Percentiles rank a stretch among this genome's conserved stretches.
Evolutionary conservation across 2,888 invertebrate genomes (phyloP).

Genomic region (Epinotia brunnichana): DNA sequence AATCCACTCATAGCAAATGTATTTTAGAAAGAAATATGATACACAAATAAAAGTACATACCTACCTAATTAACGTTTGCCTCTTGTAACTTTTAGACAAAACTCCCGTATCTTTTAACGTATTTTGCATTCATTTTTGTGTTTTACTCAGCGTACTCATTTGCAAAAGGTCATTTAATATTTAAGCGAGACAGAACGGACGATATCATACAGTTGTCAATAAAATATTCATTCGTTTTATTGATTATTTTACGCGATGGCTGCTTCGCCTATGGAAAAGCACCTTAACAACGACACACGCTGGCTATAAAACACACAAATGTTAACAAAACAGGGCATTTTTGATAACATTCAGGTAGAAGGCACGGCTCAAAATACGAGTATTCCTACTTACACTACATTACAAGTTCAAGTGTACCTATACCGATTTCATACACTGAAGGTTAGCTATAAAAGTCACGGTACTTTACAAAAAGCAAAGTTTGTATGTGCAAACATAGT

Average conservation of each 20-base stretch:
- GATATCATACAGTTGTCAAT: background rate
- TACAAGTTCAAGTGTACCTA: conserved; percentile 35
- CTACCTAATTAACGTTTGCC: conserved; percentile 17
- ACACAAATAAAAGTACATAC: conserved; percentile 8
- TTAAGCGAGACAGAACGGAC: background rate
- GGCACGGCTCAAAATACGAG: conserved; percentile 60
- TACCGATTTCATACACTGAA: conserved; percentile 17
- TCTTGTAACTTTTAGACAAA: conserved; percentile 11
- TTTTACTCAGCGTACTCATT: background rate
- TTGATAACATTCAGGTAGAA: conserved; percentile 55
- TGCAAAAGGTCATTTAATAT: background rate
- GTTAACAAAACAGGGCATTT: conserved; percentile 11
- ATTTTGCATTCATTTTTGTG: conserved; percentile 11
- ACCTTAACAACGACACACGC: background rate
- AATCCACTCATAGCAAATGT: conserved; percentile 26
- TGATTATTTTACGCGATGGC: background rate
- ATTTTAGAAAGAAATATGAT: conserved; percentile 26
- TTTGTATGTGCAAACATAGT: conserved; percentile 25
- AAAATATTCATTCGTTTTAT: background rate
- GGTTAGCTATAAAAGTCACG: conserved; percentile 10
- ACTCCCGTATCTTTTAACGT: background rate
- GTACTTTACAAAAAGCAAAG: conserved; percentile 29
- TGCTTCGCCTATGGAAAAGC: background rate
- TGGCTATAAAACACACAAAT: conserved; percentile 15
- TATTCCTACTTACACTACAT: conserved; percentile 58